phyloP scores from a whole-genome alignment of 2,888 invertebrate genomes.

The Onthophagus sagittarius region DNA sequence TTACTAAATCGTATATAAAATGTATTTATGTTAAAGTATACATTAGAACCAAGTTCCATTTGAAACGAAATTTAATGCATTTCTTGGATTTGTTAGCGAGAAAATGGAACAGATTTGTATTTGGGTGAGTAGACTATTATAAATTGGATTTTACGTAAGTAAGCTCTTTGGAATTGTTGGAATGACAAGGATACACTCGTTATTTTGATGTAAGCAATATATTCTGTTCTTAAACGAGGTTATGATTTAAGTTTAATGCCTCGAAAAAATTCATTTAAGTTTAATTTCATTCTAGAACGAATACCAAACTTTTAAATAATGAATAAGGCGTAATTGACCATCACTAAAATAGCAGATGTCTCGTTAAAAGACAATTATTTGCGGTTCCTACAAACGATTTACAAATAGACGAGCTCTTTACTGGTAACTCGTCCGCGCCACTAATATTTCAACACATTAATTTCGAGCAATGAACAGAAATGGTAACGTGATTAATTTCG shows the following conservation, averaged over 20 bases:
- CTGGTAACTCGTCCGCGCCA: neutral
- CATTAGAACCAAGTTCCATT: neutral
- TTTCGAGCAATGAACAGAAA: neutral
- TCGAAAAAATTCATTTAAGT: neutral
- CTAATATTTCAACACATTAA: neutral
- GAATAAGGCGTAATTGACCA: neutral
- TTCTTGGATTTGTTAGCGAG: neutral
- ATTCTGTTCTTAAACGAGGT: neutral
- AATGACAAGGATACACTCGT: neutral
- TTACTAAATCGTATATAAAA: neutral
- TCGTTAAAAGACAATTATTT: neutral
- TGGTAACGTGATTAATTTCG: neutral
- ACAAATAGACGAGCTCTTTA: neutral
- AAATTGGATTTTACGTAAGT: neutral
- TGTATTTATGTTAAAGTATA: neutral
- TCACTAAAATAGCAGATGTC: neutral
- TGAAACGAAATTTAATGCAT: neutral
- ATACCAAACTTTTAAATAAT: no score
- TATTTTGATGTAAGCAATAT: neutral
- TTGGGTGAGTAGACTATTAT: neutral
- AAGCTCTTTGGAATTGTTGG: neutral
- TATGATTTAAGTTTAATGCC: neutral
- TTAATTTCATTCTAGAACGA: no score
- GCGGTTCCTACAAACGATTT: neutral
- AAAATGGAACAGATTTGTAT: neutral